Evolutionary conservation across 2,888 invertebrate species (phyloP), one percentile per base, ranked within the genome.

Genomic region (Phymatocera aterrima): DNA sequence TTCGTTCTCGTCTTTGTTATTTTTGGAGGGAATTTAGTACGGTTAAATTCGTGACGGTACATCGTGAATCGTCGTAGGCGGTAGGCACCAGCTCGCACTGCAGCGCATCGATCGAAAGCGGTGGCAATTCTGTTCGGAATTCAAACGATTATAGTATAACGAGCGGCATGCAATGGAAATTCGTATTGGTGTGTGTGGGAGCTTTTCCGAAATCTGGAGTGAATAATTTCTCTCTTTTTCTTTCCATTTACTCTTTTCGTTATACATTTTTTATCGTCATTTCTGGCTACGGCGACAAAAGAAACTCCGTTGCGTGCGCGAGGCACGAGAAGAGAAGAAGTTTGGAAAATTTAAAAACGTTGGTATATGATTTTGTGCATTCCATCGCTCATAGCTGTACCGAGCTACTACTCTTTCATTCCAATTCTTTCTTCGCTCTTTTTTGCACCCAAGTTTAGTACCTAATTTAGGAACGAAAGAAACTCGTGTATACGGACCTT

Each of bases 91-190:
- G 37, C 57, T 28, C 18, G 34, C 18, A 34, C 31, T 61, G 37
- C 34, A n/a, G n/a, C n/a, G n/a, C n/a, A 61, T 61, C 61, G 61
- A 61, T 64, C 61, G 61, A 64, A 64, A 1, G 34, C 21, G 61
- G 37, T 64, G 24, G 37, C 34, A 64, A 64, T 64, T 64, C 34
- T 37, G 37, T n/a, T 64, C 61, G 18, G n/a, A 64, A 64, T 64
- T 18, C 18, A 57, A 34, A 8, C 61, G n/a, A n/a, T n/a, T n/a
- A n/a, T n/a, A n/a, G n/a, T n/a, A n/a, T 61, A 61, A 61, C 61
- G 34, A 61, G 18, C 28, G 15, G 28, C 21, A 40, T 4, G 8
- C 4, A 40, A 8, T 8, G 40, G 4, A 8, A 5, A 40, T 40
- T 8, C 8, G 40, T 5, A 57, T 28, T 28, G 28, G 3, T 21